A percentile compares a stretch with the other conserved stretches of the same genome.
Conservation (phyloP, 2,888 invertebrate species). For the Drosophila recens region DNA sequence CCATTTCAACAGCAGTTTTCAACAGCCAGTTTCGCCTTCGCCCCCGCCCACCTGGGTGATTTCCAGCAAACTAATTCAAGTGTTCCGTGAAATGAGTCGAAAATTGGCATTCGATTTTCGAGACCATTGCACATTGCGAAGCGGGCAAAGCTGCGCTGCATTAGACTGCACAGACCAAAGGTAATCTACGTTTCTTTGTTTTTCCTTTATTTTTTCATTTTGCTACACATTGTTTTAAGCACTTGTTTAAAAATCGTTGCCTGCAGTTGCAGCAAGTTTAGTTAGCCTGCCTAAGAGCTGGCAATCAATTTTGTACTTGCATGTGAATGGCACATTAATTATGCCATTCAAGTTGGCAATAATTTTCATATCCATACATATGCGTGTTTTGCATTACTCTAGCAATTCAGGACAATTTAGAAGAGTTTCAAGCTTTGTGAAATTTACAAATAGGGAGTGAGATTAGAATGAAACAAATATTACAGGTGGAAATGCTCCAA, state of each 20-base stretch:
- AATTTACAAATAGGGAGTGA: not conserved
- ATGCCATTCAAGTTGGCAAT: constrained; percentile 37
- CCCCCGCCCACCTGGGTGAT: constrained; percentile 10
- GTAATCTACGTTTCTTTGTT: constrained; percentile 5
- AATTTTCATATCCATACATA: constrained; percentile 26
- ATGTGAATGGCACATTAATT: constrained; percentile 53
- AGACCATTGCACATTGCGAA: constrained; percentile 77
- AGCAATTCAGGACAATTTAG: constrained; percentile 19
- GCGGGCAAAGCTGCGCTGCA: constrained; percentile 19
- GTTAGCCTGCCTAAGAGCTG: constrained; percentile 11
- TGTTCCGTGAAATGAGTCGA: constrained; percentile 84
- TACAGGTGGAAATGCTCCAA: not conserved
- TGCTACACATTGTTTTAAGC: constrained; percentile 20
- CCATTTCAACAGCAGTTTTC: constrained; percentile 16
- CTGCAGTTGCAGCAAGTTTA: not conserved
- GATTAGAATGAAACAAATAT: no score
- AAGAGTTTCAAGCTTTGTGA: not conserved
- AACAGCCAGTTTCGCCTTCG: not conserved
- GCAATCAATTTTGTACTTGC: constrained; percentile 53
- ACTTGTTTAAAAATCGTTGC: constrained; percentile 15
- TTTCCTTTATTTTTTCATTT: not conserved
- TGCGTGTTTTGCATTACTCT: constrained; percentile 19
- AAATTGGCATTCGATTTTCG: constrained; percentile 84
- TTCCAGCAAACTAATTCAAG: constrained; percentile 74
- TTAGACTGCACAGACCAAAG: constrained; percentile 18